These are phyloP conservation scores for Onychomys arenicola DNA, from an alignment of 2,797 vertebrate genomes.

Conservation along the genomic window DNA sequence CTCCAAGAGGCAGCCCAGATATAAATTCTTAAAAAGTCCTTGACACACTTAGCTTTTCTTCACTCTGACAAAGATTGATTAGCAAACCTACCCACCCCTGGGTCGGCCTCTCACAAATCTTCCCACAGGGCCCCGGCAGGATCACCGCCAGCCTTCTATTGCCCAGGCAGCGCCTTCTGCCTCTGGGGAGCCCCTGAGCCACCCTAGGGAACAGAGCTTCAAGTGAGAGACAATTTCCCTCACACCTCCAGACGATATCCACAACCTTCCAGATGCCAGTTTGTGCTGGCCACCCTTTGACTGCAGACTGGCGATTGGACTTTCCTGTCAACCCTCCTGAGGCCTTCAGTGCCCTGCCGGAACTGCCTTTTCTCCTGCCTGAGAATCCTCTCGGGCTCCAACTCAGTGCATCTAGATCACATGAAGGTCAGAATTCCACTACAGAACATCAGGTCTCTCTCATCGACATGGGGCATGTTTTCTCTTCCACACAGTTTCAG, in stretches of 20 bases:
- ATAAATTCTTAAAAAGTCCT: constrained; percentile 41
- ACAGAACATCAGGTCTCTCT: not conserved
- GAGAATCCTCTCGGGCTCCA: not conserved
- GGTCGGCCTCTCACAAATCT: not conserved
- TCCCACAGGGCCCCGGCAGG: not conserved
- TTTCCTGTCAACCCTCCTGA: not conserved
- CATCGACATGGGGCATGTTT: not conserved
- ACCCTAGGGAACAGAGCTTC: not conserved
- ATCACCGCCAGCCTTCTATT: not conserved
- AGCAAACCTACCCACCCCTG: not conserved
- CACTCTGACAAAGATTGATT: constrained; percentile 53
- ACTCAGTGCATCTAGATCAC: not conserved
- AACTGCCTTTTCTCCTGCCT: not conserved
- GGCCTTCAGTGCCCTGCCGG: not conserved
- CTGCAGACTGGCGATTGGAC: not conserved
- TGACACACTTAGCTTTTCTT: not conserved
- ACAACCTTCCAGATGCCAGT: not conserved
- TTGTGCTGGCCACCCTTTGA: not conserved
- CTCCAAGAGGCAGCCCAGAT: not conserved
- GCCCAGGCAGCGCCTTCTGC: not conserved
- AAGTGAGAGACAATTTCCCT: not conserved
- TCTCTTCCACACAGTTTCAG: not conserved
- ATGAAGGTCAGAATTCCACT: not conserved
- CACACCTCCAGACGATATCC: not conserved
- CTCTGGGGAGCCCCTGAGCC: not conserved